Percentiles rank a stretch among this genome's conserved stretches.
Conservation (phyloP, 2,888 invertebrate species). For the Lasioglossum pauxillum region DNA sequence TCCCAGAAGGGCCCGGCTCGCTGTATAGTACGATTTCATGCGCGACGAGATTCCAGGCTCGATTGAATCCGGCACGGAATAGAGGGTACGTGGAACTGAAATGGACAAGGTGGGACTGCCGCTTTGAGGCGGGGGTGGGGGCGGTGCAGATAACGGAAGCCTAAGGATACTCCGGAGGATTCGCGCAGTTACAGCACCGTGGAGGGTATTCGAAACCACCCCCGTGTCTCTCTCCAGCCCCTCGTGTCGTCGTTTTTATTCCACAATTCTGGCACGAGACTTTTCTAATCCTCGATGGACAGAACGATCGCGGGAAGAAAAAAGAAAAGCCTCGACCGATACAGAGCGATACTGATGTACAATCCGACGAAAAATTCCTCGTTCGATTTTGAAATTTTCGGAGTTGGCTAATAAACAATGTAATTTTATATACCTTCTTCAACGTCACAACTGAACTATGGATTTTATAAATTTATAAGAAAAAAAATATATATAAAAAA, state of each 20-base stretch:
- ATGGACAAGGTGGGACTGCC: conserved; percentile 38
- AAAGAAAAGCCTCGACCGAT: conserved; percentile 9
- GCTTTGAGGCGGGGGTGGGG: background rate
- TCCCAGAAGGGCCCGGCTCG: conserved; percentile 49
- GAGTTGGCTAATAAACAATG: too few species aligned
- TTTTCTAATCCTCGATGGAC: conserved; percentile 64
- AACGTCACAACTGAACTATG: too few species aligned
- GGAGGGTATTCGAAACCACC: conserved; percentile 48
- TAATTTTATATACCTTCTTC: too few species aligned
- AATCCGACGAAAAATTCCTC: background rate
- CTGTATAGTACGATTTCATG: conserved; percentile 43
- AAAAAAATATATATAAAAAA: too few species aligned
- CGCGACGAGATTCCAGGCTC: conserved; percentile 58
- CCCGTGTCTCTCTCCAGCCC: background rate
- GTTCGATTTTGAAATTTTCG: too few species aligned
- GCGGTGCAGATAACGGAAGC: conserved; percentile 54
- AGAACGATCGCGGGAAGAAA: conserved; percentile 46
- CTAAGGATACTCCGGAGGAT: conserved; percentile 66
- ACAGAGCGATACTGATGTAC: conserved; percentile 11
- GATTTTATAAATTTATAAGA: too few species aligned
- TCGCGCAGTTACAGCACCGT: conserved; percentile 63
- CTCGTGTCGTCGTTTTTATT: conserved; percentile 49
- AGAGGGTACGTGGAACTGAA: conserved; percentile 30
- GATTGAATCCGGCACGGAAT: conserved; percentile 61
- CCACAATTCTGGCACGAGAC: conserved; percentile 63